Percentiles rank a stretch among this genome's conserved stretches.
phyloP scores from a whole-genome alignment of 2,888 invertebrate species.

The Meiosimyza platycephala region DNA sequence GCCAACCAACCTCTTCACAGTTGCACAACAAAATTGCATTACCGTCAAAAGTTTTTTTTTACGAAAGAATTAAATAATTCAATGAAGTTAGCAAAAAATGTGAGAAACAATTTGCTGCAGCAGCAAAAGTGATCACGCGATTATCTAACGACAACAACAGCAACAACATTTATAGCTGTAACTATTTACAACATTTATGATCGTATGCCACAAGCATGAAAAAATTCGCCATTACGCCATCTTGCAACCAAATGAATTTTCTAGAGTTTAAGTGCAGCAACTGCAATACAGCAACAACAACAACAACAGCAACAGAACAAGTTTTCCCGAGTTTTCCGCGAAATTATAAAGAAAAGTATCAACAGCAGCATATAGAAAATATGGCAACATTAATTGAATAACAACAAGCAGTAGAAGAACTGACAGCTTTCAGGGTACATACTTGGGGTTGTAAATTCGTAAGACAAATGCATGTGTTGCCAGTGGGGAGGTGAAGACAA shows the following conservation, averaged over 20 bases:
- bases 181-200: conserved; percentile 32
- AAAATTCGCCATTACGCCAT: conserved; percentile 12
- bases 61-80: conserved; percentile 7
- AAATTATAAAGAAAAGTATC: conserved; percentile 39
- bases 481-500: conserved; percentile 32
- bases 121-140: conserved; percentile 17
- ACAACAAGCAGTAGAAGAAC: not conserved
- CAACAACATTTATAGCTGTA: conserved; percentile 23
- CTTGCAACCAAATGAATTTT: conserved; percentile 27
- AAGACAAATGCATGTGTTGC: not conserved
- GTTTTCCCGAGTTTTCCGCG: conserved; percentile 49
- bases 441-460: not conserved
- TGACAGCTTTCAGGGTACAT: not conserved
- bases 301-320: conserved; percentile 36
- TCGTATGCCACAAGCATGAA: conserved; percentile 8
- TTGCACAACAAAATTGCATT: conserved; percentile 10
- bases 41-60: conserved; percentile 1
- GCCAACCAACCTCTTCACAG: too few relatives aligned
- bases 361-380: conserved; percentile 22
- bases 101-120: not conserved
- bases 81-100: not conserved
- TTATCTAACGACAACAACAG: conserved; percentile 32
- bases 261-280: conserved; percentile 36
- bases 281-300: conserved; percentile 5
- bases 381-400: conserved; percentile 9